These are phyloP conservation scores for Pseudopipra pipra DNA, from an alignment of 2,113 vertebrate species.

Conservation along the genomic window DNA sequence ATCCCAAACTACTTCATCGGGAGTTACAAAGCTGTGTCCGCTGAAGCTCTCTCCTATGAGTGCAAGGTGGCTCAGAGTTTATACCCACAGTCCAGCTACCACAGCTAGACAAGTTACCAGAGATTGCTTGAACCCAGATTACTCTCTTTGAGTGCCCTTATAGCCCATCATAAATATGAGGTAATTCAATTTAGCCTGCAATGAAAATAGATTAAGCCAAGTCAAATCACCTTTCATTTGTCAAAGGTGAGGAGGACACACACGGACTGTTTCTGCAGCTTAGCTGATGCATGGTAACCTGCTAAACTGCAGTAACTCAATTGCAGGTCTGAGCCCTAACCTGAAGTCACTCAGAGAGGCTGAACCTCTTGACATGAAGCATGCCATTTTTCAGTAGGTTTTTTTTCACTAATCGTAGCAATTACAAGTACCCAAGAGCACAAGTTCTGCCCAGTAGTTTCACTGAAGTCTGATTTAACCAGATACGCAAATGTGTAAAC, in stretches of 20 bases:
- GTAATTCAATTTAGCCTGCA: slow-evolving; percentile 63
- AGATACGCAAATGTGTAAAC: background rate
- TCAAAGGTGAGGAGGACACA: slow-evolving; percentile 59
- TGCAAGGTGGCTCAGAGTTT: background rate
- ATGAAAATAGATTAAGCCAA: slow-evolving; percentile 67
- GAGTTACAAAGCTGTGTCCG: background rate
- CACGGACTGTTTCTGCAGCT: background rate
- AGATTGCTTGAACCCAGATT: slow-evolving; percentile 33
- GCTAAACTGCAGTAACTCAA: slow-evolving; percentile 52
- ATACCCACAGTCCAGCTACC: slow-evolving; percentile 9
- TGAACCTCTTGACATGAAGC: background rate
- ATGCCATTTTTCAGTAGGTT: background rate
- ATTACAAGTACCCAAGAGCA: background rate
- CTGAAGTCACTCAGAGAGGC: background rate
- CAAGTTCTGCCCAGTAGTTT: background rate
- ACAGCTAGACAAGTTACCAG: slow-evolving; percentile 55
- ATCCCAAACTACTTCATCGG: background rate
- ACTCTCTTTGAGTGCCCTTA: slow-evolving; percentile 51
- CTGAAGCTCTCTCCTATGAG: background rate
- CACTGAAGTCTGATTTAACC: background rate
- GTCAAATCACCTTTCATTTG: slow-evolving; percentile 62
- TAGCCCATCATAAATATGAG: slow-evolving; percentile 59
- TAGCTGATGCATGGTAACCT: slow-evolving; percentile 16
- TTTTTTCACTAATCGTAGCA: background rate
- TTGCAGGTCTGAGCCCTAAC: slow-evolving; percentile 41